Evolutionary conservation across 2,797 vertebrate species (phyloP), one percentile per base, ranked within the genome.

Genomic region (Fistularia tabacaria): DNA sequence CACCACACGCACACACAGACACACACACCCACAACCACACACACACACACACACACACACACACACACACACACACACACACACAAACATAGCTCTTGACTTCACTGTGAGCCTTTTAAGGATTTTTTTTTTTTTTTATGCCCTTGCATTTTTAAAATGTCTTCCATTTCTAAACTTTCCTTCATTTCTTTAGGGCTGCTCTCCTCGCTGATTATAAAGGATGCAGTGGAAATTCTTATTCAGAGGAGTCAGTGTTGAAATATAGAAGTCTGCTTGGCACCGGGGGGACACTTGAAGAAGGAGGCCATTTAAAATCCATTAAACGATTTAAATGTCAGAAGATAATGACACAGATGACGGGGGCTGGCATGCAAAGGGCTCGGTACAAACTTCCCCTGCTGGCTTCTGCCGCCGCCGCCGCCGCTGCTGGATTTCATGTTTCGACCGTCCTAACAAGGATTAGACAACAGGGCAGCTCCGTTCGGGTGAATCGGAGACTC

Each of bases 191-290:
- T 44, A 59, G 48, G 50, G 36, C 25, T 25, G 2, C 25, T 25
- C 25, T 25, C 25, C 25, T 58, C 49, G 46, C 48, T 54, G 39
- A 56, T 48, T 51, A n/a, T 36, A 8, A 37, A 44, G 7, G 38
- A 48, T 61, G 36, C 41, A 54, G 41, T 13, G 36, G 44, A 66
- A 69, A 61, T 60, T 7, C 55, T 57, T 62, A 46, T 53, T 46
- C 36, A 13, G 45, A 25, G 25, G 25, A 25, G 25, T 25, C 6
- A 14, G 12, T 14, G 57, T 62, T 57, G 36, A 44, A 1, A 48
- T 51, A 44, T 46, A 46, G 1, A 44, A 38, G 10, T 44, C 46
- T 37, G 2, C 45, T 43, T 36, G 14, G 49, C 25, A 38, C 25
- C 3, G 8, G 40, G 38, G 14, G 42, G 5, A 0, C 14, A 39